These are phyloP conservation scores for Poeciliopsis gracilis DNA, from an alignment of 2,797 vertebrate species.

Conservation along the genomic window DNA sequence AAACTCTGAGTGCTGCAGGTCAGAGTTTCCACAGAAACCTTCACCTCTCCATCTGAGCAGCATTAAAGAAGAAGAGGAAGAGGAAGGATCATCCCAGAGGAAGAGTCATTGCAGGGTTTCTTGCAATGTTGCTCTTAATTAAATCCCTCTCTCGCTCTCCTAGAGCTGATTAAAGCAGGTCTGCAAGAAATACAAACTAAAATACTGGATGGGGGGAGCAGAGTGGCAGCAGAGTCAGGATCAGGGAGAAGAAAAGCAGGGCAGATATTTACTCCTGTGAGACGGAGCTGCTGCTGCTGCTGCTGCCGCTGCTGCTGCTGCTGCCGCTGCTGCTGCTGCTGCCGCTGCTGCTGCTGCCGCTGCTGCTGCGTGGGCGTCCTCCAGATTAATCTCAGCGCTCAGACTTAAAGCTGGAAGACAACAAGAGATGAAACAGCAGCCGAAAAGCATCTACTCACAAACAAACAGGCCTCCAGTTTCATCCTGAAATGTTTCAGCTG, in stretches of 20 bases:
- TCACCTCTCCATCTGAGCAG: neutral
- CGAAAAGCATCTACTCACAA: neutral
- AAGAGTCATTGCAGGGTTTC: conserved; percentile 50
- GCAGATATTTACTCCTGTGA: conserved; percentile 57
- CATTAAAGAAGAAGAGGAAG: neutral
- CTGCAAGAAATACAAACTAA: neutral
- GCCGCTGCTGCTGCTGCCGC: conserved; percentile 22
- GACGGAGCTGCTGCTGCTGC: conserved; percentile 37
- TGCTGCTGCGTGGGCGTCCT: neutral
- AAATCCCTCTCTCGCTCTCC: neutral
- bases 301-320: neutral
- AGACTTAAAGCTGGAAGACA: conserved; percentile 45
- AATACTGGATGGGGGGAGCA: neutral
- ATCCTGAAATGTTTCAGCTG: neutral
- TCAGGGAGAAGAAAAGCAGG: conserved; percentile 18
- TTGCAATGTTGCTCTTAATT: conserved; percentile 19
- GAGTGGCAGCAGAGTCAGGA: neutral
- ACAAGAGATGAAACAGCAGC: neutral
- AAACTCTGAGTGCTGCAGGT: conserved; percentile 3
- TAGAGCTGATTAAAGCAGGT: conserved; percentile 1
- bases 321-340: neutral
- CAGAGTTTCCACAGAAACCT: conserved; percentile 1
- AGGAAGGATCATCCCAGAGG: conserved; percentile 48
- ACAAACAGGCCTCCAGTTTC: neutral
- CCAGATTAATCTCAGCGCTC: conserved; percentile 14